These are phyloP conservation scores for Acrossocheilus wenchowensis DNA, from an alignment of 2,797 vertebrate genomes.

Conservation along the genomic window DNA sequence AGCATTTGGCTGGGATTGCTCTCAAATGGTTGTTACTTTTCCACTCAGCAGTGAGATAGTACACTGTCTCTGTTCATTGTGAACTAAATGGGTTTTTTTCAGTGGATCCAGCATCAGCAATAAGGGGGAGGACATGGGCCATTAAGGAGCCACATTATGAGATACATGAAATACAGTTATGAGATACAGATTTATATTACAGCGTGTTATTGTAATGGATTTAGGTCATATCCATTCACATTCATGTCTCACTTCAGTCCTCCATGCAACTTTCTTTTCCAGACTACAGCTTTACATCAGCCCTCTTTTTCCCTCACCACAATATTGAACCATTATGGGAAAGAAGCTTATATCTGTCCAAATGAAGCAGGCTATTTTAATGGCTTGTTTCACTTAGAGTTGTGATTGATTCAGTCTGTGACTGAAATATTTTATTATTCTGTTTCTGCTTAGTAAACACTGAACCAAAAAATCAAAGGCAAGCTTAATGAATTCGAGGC, in stretches of 20 bases:
- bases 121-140: constrained; percentile 16
- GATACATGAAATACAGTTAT: constrained; percentile 26
- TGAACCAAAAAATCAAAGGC: no score
- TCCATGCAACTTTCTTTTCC: constrained; percentile 40
- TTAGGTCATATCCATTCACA: not conserved
- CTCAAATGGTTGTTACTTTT: constrained; percentile 19
- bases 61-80: constrained; percentile 3
- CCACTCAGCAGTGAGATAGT: not conserved
- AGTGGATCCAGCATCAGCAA: constrained; percentile 24
- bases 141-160: constrained; percentile 33
- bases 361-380: constrained; percentile 8
- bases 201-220: constrained; percentile 25
- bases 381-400: constrained; percentile 26
- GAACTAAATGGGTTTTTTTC: constrained; percentile 35
- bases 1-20: not conserved
- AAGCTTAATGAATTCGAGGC: no score
- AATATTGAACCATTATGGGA: constrained; percentile 47
- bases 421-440: not conserved
- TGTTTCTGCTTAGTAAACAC: constrained; percentile 12
- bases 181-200: not conserved
- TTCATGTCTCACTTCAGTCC: constrained; percentile 45
- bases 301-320: constrained; percentile 22
- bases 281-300: constrained; percentile 34
- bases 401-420: constrained; percentile 2
- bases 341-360: constrained; percentile 48